Base-by-base conservation (phyloP, 1,140 invertebrate species). In the Euglossa dilemma region DNA sequence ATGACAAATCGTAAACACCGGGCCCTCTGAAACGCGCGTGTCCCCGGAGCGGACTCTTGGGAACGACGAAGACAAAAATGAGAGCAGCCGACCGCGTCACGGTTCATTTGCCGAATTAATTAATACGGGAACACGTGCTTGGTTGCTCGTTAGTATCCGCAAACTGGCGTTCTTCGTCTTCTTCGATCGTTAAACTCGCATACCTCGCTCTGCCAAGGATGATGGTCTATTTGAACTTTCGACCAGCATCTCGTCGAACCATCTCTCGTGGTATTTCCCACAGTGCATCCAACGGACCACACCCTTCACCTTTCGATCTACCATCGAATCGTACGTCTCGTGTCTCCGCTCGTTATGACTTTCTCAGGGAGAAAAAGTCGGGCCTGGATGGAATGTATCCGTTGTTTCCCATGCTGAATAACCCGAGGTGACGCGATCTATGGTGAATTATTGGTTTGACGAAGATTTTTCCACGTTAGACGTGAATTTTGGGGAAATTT, bases 301-400 rank as follows among this genome's bases (percentile, higher is more conserved):
- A 52, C 69, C 47, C 47, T 71, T 52, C 69, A 74, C 71, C 71
- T 74, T 74, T 59, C 28, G 70, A 72, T 56, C 5, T 28, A 14
- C 70, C 3, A 43, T 72, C 28, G 16, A 72, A 56, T 9, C 25
- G 6, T 36, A 20, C 70, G 12, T 6, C 50, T 14, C 20, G 16
- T 57, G 16, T 57, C 56, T 57, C 52, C 50, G 4, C 50, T 52
- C 50, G 9, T 52, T 52, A 52, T 11, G 14, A 52, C 50, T 52
- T n/a, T n/a, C 14, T 3, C 1, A 36, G 36, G 36, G 36, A 36
- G 36, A 36, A 36, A 36, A 36, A 36, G 1, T 36, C 36, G 36
- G 1, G 4, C 36, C 36, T 36, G 36, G 36, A 36, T 36, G 36
- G 36, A 36, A 36, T 36, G 36, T 36, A 54, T 54, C 52, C 52